Evolutionary conservation across 2,797 vertebrate genomes (phyloP).

Genomic region (Spizella passerina): DNA sequence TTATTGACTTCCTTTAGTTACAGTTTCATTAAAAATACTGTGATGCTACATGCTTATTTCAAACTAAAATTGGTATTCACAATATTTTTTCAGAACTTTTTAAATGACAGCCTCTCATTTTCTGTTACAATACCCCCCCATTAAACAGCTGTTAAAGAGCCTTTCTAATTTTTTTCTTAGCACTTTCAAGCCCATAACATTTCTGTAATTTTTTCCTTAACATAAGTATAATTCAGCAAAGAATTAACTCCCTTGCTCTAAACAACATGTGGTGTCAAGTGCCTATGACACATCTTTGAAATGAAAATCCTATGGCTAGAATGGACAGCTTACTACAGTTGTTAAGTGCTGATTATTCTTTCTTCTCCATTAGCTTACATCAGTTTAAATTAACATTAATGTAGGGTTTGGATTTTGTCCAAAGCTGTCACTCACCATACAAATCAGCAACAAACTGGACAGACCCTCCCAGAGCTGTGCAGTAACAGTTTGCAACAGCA

Average conservation of each 20-base stretch:
- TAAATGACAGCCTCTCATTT: not conserved
- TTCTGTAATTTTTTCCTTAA: not conserved
- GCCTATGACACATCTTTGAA: not conserved
- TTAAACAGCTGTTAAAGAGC: not conserved
- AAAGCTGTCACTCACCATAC: not conserved
- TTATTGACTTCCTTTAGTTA: not conserved
- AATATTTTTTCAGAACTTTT: not conserved
- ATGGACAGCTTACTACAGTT: not conserved
- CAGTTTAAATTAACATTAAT: not conserved
- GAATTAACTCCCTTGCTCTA: not conserved
- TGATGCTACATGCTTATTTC: not conserved
- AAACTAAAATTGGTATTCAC: not conserved
- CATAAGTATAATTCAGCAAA: not conserved
- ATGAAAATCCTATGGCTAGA: not conserved
- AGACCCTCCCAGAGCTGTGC: not conserved
- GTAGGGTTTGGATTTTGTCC: conserved; percentile 7
- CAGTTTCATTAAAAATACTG: not conserved
- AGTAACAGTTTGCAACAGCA: not conserved
- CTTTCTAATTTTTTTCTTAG: not conserved
- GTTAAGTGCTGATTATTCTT: not conserved
- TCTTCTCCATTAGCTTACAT: not conserved
- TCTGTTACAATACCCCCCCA: not conserved
- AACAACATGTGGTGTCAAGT: not conserved
- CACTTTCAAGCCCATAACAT: not conserved
- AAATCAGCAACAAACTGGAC: not conserved